Conservation (phyloP, 2,113 vertebrate species). For the Holacanthus passer region DNA sequence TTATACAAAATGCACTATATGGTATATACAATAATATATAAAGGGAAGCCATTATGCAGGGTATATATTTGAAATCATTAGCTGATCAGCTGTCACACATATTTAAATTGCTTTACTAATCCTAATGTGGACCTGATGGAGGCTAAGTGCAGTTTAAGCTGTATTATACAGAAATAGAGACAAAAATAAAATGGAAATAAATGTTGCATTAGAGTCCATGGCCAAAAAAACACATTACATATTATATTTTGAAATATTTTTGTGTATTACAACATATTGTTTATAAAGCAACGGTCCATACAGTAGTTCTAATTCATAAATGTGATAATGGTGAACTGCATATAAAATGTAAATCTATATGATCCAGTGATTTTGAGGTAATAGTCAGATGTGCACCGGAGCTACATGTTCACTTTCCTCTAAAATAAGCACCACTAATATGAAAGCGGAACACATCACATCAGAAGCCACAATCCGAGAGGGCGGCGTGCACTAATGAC, state of each 20-base stretch:
- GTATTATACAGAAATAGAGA: not conserved
- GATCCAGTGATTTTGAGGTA: not conserved
- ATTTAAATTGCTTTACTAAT: not conserved
- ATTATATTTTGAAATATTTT: not conserved
- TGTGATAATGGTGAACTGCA: not conserved
- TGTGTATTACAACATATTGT: not conserved
- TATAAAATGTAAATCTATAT: not conserved
- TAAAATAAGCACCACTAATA: conserved; percentile 1
- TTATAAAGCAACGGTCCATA: not conserved
- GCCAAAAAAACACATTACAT: too few relatives aligned
- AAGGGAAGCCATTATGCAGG: not conserved
- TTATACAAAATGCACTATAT: not conserved
- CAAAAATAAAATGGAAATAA: not conserved
- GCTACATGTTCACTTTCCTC: not conserved
- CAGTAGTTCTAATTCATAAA: not conserved
- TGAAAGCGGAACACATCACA: conserved; percentile 21
- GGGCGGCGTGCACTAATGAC: conserved; percentile 31
- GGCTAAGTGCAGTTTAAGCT: not conserved
- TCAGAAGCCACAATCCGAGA: conserved; percentile 25
- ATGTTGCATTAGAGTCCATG: not conserved
- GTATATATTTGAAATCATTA: not conserved
- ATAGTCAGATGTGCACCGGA: not conserved
- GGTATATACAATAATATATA: not conserved
- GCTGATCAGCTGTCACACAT: not conserved
- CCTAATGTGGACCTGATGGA: not conserved